phyloP scores from a whole-genome alignment of 1,140 invertebrate species.

The Hetaerina americana region DNA sequence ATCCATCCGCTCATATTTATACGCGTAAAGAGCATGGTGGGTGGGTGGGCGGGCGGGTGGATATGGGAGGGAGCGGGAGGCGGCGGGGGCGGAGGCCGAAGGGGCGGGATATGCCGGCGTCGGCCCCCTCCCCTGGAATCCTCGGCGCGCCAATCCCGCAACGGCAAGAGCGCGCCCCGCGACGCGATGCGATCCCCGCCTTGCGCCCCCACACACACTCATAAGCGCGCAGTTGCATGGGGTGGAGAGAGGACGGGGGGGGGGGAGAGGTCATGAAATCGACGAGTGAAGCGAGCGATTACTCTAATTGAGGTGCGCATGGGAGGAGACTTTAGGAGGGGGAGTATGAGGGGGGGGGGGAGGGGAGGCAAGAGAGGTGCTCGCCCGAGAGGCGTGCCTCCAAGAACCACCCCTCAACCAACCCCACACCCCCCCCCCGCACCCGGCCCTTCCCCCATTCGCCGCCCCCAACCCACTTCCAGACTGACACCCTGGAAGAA shows the following conservation, averaged over 20 bases:
- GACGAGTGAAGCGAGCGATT: not conserved
- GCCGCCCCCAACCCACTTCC: too few relatives aligned
- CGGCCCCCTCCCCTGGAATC: not conserved
- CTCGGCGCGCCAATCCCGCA: not conserved
- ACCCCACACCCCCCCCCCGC: too few relatives aligned
- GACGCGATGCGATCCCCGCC: too few relatives aligned
- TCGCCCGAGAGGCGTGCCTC: too few relatives aligned
- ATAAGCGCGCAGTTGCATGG: too few relatives aligned
- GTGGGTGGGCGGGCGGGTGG: too few relatives aligned
- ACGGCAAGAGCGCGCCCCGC: not conserved
- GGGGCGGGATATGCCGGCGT: not conserved
- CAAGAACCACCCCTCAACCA: too few relatives aligned
- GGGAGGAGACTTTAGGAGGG: not conserved
- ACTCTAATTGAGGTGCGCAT: not conserved
- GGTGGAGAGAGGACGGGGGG: not conserved
- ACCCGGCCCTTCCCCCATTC: too few relatives aligned
- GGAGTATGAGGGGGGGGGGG: too few relatives aligned
- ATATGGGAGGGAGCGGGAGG: not conserved
- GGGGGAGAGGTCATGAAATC: not conserved
- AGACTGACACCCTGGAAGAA: too few relatives aligned
- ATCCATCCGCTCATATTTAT: not conserved
- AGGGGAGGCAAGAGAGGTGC: too few relatives aligned
- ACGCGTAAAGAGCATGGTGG: not conserved
- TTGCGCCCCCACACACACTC: not conserved
- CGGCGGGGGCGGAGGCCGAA: not conserved